phyloP scores from a whole-genome alignment of 2,797 vertebrate genomes.

The Platyrinchus mystaceus region DNA sequence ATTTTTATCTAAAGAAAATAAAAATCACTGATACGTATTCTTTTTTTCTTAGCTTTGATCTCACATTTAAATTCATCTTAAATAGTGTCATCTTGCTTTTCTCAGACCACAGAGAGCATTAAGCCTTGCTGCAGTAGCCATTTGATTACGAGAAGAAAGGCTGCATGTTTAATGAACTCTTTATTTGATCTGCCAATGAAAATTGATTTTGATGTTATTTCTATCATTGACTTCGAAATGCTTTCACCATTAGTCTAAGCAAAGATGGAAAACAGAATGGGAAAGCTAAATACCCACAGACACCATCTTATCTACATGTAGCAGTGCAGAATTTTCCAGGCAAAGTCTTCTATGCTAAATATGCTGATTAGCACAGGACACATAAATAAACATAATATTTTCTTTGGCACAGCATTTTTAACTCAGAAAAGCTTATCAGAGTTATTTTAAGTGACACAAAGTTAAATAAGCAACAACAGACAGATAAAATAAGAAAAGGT shows the following conservation, averaged over 20 bases:
- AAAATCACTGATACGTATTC: neutral
- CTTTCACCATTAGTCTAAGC: neutral
- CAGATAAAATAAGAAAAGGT: neutral
- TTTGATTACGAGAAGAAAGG: constrained; percentile 26
- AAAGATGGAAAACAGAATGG: neutral
- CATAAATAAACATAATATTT: neutral
- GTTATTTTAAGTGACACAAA: neutral
- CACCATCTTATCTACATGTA: neutral
- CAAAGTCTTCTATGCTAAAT: neutral
- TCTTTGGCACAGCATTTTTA: neutral
- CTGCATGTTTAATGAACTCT: neutral
- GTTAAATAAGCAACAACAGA: neutral
- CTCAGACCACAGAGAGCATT: constrained; percentile 15
- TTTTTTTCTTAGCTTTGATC: constrained; percentile 49
- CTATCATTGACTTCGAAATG: constrained; percentile 3
- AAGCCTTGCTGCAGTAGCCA: neutral
- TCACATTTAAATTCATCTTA: constrained; percentile 44
- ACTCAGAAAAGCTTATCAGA: neutral
- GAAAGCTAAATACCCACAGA: neutral
- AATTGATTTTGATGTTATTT: constrained; percentile 45
- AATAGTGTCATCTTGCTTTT: constrained; percentile 12
- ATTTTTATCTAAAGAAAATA: constrained; percentile 7
- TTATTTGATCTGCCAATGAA: constrained; percentile 48
- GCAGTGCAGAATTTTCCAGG: neutral
- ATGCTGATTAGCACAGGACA: neutral